Percentiles rank a stretch among this genome's conserved stretches.
Evolutionary conservation across 1,140 invertebrate genomes (phyloP).

Genomic region (Ganaspis sp.): DNA sequence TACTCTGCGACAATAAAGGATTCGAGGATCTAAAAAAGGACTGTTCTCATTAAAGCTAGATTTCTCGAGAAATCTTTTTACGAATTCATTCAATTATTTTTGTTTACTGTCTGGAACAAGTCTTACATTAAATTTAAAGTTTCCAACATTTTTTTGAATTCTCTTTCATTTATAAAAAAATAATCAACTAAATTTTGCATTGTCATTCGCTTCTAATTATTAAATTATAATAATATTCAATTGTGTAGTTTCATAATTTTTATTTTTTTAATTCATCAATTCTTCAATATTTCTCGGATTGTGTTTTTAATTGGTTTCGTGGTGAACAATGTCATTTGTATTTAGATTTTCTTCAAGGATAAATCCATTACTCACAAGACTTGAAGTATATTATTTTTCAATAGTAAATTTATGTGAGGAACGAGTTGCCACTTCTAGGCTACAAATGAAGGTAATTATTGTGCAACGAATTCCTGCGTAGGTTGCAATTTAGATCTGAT

Average conservation of each 20-base stretch:
- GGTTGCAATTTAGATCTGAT: constrained; percentile 13
- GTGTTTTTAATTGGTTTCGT: not conserved
- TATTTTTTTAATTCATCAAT: too few species aligned
- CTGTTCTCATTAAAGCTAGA: not conserved
- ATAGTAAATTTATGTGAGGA: constrained; percentile 7
- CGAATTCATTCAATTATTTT: too few species aligned
- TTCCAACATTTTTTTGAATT: too few species aligned
- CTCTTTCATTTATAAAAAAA: not conserved
- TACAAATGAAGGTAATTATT: constrained; percentile 10
- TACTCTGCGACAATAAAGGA: not conserved
- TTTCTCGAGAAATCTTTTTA: not conserved
- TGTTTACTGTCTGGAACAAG: too few species aligned
- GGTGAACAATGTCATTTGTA: not conserved
- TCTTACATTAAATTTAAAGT: too few species aligned
- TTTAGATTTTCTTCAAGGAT: constrained; percentile 5
- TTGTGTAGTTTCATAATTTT: too few species aligned
- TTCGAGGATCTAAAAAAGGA: not conserved
- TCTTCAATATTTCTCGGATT: not conserved
- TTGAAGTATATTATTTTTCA: not conserved
- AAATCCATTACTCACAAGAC: not conserved
- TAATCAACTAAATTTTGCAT: too few species aligned
- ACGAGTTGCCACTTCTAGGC: not conserved
- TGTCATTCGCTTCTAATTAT: too few species aligned
- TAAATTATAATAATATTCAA: too few species aligned
- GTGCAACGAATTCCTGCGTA: constrained; percentile 1